A percentile compares a stretch with the other conserved stretches of the same genome.
Conservation (phyloP, 2,888 invertebrate species). For the Nematopogon swammerdamellus region DNA sequence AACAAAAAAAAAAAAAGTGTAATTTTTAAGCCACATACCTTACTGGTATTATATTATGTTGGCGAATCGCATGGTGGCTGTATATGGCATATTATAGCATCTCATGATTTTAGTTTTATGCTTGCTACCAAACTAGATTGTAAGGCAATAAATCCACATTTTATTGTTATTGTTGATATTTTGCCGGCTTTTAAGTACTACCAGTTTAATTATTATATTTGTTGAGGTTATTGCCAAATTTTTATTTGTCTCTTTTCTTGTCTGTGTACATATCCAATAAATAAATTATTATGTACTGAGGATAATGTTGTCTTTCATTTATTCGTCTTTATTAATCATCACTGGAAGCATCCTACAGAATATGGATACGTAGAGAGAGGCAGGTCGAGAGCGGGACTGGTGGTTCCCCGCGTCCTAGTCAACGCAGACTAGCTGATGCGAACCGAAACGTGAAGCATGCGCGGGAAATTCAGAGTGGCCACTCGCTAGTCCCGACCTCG, state of each 20-base stretch:
- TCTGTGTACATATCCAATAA: conserved; percentile 54
- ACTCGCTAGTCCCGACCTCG: too few species aligned
- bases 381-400: too few species aligned
- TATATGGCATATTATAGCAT: neutral
- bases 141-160: conserved; percentile 22
- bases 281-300: conserved; percentile 45
- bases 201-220: neutral
- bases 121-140: conserved; percentile 23
- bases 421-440: too few species aligned
- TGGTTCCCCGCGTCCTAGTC: too few species aligned
- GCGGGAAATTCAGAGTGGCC: too few species aligned
- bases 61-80: neutral
- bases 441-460: too few species aligned
- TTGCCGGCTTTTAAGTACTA: conserved; percentile 28
- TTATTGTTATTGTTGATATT: conserved; percentile 45
- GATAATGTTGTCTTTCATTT: conserved; percentile 22
- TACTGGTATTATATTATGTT: neutral
- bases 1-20: too few species aligned
- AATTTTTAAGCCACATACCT: too few species aligned
- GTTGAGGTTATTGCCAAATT: conserved; percentile 42
- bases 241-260: conserved; percentile 47
- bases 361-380: too few species aligned
- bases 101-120: neutral
- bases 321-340: too few species aligned
- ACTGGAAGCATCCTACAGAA: too few species aligned